Percentiles rank a stretch among this genome's conserved stretches.
These are phyloP conservation scores for Mallateleia sp. DNA, from an alignment of 2,888 invertebrate genomes.

Conservation along the genomic window DNA sequence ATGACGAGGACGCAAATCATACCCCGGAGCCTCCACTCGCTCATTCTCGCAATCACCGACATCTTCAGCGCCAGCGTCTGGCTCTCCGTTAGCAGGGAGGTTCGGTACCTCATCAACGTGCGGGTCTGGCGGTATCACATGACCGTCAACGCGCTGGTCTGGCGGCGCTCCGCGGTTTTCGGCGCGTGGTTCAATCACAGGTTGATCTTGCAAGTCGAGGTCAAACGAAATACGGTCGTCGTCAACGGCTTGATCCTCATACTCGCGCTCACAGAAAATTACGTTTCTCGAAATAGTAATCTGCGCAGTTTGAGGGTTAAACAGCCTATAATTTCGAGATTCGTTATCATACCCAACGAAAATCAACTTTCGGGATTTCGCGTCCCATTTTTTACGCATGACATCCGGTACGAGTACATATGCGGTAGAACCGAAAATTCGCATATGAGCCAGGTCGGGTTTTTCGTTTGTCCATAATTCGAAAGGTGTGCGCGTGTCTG, in stretches of 20 bases:
- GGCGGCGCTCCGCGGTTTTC: neutral
- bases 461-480: constrained; percentile 6
- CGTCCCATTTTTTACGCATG: constrained; percentile 60
- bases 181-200: neutral
- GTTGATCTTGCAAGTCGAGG: neutral
- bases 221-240: neutral
- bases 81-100: neutral
- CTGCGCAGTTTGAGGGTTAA: constrained; percentile 19
- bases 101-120: neutral
- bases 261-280: constrained; percentile 28
- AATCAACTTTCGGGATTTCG: constrained; percentile 37
- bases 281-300: constrained; percentile 40
- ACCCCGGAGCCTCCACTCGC: neutral
- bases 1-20: neutral
- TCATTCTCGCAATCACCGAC: neutral
- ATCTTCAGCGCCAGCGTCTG: neutral
- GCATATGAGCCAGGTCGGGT: constrained; percentile 29
- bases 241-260: neutral
- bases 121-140: neutral
- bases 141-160: neutral
- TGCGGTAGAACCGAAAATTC: constrained; percentile 56
- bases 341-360: constrained; percentile 64
- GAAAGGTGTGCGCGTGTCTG: constrained; percentile 8
- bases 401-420: constrained; percentile 33
- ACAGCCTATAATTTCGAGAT: constrained; percentile 49